A percentile compares a stretch with the other conserved stretches of the same genome.
These are phyloP conservation scores for Albula glossodonta DNA, from an alignment of 2,113 vertebrate genomes.

Conservation along the genomic window DNA sequence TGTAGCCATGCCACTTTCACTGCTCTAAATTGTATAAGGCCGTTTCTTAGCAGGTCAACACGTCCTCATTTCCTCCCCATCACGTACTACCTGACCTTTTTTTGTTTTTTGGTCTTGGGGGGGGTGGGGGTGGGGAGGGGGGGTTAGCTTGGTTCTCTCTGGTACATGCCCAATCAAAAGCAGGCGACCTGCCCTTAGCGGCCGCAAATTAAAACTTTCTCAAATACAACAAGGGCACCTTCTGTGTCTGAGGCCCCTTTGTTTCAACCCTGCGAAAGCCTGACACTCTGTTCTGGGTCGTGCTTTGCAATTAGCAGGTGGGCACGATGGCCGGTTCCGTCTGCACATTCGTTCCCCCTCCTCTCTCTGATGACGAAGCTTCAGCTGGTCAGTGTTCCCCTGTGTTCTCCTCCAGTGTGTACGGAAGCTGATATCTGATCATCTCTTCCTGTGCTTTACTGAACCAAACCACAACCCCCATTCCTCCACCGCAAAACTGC, in stretches of 20 bases:
- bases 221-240: conserved; percentile 4
- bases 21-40: neutral
- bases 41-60: neutral
- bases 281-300: conserved; percentile 18
- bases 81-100: no score
- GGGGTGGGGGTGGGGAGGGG: no score
- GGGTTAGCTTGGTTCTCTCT: neutral
- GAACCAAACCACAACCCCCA: neutral
- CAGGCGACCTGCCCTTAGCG: neutral
- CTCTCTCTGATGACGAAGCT: neutral
- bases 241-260: neutral
- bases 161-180: neutral
- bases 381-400: neutral
- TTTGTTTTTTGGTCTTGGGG: neutral
- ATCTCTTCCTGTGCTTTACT: neutral
- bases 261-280: neutral
- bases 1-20: neutral
- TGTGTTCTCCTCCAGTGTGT: neutral
- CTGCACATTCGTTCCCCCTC: neutral
- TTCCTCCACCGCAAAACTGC: neutral
- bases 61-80: neutral
- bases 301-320: conserved; percentile 14
- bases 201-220: conserved; percentile 14
- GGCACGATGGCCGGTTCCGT: neutral
- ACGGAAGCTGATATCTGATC: neutral